A percentile compares a stretch with the other conserved stretches of the same genome.
phyloP scores from a whole-genome alignment of 2,797 vertebrate genomes.

The Anomalospiza imberbis region DNA sequence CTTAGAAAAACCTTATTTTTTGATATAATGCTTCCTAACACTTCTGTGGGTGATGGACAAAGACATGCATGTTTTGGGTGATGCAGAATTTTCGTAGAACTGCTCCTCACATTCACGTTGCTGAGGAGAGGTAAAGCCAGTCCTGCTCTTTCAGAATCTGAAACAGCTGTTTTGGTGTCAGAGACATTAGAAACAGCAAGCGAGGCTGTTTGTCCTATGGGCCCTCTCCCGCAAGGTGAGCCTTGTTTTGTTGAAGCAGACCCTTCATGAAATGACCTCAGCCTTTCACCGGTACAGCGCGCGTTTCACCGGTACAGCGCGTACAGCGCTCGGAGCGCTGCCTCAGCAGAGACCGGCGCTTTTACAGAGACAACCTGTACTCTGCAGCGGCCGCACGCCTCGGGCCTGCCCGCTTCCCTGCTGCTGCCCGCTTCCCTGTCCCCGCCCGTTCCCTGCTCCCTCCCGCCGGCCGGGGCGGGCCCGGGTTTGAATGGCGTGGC shows the following conservation, averaged over 20 bases:
- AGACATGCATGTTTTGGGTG: accelerated
- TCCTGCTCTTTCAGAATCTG: background rate
- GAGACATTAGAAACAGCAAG: background rate
- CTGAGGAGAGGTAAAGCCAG: background rate
- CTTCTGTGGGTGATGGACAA: background rate
- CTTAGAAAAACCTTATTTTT: background rate
- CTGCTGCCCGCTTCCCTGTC: background rate
- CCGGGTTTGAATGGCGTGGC: slow-evolving; percentile 57
- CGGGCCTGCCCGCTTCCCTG: background rate
- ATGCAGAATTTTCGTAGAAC: background rate
- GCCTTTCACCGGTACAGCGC: background rate
- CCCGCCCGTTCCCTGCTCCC: background rate
- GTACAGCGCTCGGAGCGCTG: background rate
- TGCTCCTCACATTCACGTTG: accelerated
- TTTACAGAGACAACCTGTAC: accelerated
- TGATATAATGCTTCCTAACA: background rate
- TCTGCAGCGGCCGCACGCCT: background rate
- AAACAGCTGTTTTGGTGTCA: background rate
- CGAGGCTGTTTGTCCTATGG: background rate
- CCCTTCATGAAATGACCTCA: background rate
- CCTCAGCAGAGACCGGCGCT: too few species aligned
- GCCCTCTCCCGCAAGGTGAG: background rate
- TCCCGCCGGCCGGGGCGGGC: background rate
- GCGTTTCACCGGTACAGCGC: background rate
- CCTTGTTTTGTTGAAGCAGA: background rate